Percentiles rank a stretch among this genome's conserved stretches.
phyloP scores from a whole-genome alignment of 2,113 vertebrate species.

The Dolichallabes microphthalmus region DNA sequence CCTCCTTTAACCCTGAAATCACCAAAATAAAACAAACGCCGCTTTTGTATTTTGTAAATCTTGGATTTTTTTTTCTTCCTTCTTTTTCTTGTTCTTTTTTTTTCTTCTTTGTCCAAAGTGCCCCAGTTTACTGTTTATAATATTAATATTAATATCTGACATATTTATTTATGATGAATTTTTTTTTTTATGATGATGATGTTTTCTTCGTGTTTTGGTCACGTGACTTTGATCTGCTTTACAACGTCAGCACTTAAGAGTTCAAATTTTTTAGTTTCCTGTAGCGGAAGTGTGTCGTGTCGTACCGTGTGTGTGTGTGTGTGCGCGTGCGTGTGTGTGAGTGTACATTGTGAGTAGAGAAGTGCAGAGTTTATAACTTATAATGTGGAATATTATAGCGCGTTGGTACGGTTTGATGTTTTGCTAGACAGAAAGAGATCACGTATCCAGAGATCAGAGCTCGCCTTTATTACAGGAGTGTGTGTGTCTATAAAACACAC shows the following conservation, averaged over 20 bases:
- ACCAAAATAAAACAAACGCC: constrained; percentile 48
- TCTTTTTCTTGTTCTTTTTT: too few species aligned
- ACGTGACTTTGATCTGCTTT: neutral
- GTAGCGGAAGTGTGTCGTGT: constrained; percentile 3
- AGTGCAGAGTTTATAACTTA: neutral
- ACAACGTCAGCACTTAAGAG: constrained; percentile 28
- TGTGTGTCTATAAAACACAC: neutral
- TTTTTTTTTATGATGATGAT: too few species aligned
- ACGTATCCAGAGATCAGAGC: too few species aligned
- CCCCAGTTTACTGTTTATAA: constrained; percentile 32
- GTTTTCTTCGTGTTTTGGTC: neutral
- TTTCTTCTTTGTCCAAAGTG: constrained; percentile 43
- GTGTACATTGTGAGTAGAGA: constrained; percentile 1
- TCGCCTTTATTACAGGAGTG: neutral
- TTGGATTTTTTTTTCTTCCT: too few species aligned
- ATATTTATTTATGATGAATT: too few species aligned
- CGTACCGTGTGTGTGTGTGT: neutral
- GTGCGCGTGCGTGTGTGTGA: neutral
- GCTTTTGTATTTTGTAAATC: constrained; percentile 43
- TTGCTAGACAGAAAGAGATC: neutral
- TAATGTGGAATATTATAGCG: neutral
- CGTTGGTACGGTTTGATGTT: neutral
- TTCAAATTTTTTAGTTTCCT: neutral
- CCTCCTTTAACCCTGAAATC: constrained; percentile 52
- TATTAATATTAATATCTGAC: too few species aligned